A percentile compares a stretch with the other conserved stretches of the same genome.
These are phyloP conservation scores for Harpagus bidentatus DNA, from an alignment of 2,113 vertebrate species.

Conservation along the genomic window DNA sequence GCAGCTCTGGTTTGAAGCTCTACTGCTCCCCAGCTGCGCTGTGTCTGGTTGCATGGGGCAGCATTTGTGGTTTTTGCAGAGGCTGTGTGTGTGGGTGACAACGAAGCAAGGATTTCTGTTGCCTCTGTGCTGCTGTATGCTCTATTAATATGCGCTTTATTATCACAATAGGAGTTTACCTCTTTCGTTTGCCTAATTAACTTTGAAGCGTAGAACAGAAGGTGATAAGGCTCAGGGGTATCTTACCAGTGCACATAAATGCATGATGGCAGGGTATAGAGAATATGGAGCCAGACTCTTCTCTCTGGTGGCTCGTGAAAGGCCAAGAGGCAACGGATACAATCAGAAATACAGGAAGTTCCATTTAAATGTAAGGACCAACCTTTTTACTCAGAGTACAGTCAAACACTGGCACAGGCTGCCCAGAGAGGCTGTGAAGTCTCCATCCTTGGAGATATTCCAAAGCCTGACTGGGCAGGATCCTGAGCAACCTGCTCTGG, in stretches of 20 bases:
- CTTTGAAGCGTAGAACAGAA: not conserved
- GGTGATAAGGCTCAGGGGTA: not conserved
- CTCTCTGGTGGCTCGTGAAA: not conserved
- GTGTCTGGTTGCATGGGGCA: not conserved
- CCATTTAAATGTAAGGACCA: not conserved
- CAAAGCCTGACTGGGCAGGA: not conserved
- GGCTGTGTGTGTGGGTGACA: not conserved
- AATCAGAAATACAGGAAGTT: not conserved
- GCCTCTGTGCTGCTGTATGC: not conserved
- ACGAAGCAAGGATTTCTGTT: not conserved
- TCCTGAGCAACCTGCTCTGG: not conserved
- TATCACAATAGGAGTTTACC: not conserved
- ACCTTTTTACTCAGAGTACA: not conserved
- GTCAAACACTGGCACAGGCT: not conserved
- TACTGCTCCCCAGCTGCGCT: not conserved
- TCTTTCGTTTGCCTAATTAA: not conserved
- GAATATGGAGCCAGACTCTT: not conserved
- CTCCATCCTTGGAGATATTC: not conserved
- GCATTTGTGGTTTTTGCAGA: not conserved
- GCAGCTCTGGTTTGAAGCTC: not conserved
- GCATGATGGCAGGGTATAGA: not conserved
- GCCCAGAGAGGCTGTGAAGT: not conserved
- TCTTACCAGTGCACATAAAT: not conserved
- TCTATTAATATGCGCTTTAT: not conserved
- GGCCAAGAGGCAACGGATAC: not conserved